Evolutionary conservation across 2,797 vertebrate species (phyloP).

Genomic region (Martes flavigula): DNA sequence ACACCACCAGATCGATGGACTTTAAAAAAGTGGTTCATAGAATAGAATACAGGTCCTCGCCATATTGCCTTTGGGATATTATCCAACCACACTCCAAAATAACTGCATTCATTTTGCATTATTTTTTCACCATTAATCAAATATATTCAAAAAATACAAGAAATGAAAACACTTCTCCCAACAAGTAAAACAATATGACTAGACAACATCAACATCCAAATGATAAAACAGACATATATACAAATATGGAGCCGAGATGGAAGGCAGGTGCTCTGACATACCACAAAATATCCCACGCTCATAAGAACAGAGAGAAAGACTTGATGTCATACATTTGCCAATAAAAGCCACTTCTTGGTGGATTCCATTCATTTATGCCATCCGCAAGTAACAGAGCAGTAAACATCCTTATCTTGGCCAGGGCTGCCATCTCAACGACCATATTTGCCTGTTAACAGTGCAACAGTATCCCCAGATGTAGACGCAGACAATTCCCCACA

Average conservation of each 20-base stretch:
- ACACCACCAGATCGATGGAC: background rate
- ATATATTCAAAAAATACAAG: conserved; percentile 14
- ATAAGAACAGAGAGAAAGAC: background rate
- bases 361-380: background rate
- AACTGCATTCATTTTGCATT: background rate
- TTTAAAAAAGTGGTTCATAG: background rate
- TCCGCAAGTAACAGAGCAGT: background rate
- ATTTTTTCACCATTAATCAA: conserved; percentile 27
- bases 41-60: background rate
- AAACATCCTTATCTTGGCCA: background rate
- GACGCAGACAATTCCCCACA: background rate
- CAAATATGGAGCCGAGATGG: conserved; percentile 64
- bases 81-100: background rate
- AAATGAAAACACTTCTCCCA: conserved; percentile 7
- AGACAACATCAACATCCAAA: conserved; percentile 49
- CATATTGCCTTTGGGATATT: background rate
- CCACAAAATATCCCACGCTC: background rate
- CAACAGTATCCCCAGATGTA: background rate
- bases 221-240: background rate
- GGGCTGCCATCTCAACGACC: conserved; percentile 37
- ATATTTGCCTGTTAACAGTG: conserved; percentile 35
- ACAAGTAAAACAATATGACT: background rate
- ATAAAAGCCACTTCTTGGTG: background rate
- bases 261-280: background rate
- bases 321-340: background rate